Base-by-base conservation (phyloP, 2,888 invertebrate genomes). In the Dichetophora obliterata region DNA sequence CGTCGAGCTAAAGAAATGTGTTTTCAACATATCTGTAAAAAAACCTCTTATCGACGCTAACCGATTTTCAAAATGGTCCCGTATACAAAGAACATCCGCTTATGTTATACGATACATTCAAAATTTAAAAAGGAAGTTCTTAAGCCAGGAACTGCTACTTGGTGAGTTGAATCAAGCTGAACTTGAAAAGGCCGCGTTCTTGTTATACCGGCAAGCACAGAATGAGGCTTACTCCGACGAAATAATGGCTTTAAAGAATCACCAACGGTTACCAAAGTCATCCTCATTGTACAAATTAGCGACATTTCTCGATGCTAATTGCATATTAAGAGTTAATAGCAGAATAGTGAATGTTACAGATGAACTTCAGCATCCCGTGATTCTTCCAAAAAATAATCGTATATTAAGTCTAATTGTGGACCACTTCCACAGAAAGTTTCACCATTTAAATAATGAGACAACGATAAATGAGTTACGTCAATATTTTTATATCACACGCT, bases 401-500 rank as follows among this genome's bases (percentile, higher is more conserved):
- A 61, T 73, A 24, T 63, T 63, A 11, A 34, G 19, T 9, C 63
- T 73, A 14, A 73, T 73, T 14, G 27, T 73, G 4, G 5, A 50
- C 22, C 63, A 73, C 34, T 73, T 43, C 31, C 73, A 73, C 43
- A 16, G 0, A 8, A 61, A 27, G n/a, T 24, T 24, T 48, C 5
- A 31, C 8, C 72, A 72, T 27, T 9, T 61, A 6, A 61, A 27
- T 43, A 6, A 37, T 14, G 61, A 59, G 22, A 74, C 74, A 8
- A 68, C 57, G 16, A 31, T 75, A 24, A 75, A 75, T 19, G 69
- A 75, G 61, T 9, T 69, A n/a, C 59, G 68, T 2, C 69, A 75
- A 31, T 61, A 54, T 16, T 77, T 72, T 61, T 78, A 76, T 77
- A 79, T 81, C 37, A 72, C 78, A 50, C 74, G 66, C 14, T 37